Evolutionary conservation across 2,888 invertebrate species (phyloP), one percentile per base, ranked within the genome.

Genomic region (Tethea ocularis): DNA sequence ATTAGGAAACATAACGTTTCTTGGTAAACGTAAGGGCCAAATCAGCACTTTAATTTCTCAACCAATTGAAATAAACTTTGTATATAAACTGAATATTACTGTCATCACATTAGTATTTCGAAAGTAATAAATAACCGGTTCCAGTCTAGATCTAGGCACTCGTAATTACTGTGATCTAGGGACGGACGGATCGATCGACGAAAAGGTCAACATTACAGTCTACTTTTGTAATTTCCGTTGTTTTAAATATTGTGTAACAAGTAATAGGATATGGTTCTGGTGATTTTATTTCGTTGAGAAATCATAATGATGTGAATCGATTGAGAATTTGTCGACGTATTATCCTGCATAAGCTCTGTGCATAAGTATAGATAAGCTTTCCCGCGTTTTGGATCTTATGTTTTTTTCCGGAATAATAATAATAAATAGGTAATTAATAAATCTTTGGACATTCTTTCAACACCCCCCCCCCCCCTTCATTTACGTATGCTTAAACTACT

Each of bases 241-340:
- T 59, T 58, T 58, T 58, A 58, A 58, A 58, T 54, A 56, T 59
- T 59, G 52, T 38, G 56, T 17, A 59, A 59, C 51, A 7, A 17
- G n/a, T 38, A 38, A n/a, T 10, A n/a, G 38, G 6, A 38, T 38
- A 38, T 38, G 0, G 38, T 15, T n/a, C 6, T n/a, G 0, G 15
- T 36, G 1, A 38, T 38, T 38, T 38, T 38, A 38, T n/a, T 38
- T 38, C 6, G 38, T 38, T 38, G 38, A n/a, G 38, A n/a, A 38
- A 38, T 38, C n/a, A 38, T 38, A 38, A 38, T 38, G 38, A 10
- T 38, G 4, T n/a, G n/a, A n/a, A 10, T 2, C 2, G 38, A 4
- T n/a, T 38, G 38, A 38, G 38, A 29, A 29, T 10, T 10, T 29
- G 2, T 4, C 8, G 36, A 15, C 36, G 6, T 36, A 13, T 13